Base-by-base conservation (phyloP, 2,888 invertebrate species). In the Metalampra italica region DNA sequence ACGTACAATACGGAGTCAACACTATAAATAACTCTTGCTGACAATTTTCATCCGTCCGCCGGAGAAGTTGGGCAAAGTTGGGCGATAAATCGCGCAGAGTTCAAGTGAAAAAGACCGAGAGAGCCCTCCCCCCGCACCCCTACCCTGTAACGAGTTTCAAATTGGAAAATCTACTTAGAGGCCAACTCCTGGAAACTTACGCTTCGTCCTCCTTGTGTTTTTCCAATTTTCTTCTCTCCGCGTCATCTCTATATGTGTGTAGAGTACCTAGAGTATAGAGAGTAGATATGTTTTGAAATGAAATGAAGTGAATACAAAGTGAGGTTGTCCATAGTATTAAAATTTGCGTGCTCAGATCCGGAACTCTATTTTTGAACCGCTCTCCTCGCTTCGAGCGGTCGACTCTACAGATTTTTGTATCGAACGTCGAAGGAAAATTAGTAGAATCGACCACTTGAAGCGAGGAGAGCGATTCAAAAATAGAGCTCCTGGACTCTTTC, bases 101-200 rank as follows among this genome's bases (percentile, higher is more conserved):
- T 66, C 78, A 79, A 84, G 82, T 83, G 82, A 84, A 84, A 70
- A 81, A 80, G 59, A 68, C 53, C 57, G 52, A 45, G 54, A 51
- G 53, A 55, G 53, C 60, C 47, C 56, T 15, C 39, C 14, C 15
- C 39, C 22, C 22, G 22, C n/a, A 55, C 53, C 60, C 47, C 56
- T 9, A 7, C 39, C 15, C 39, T 9, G 39, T 39, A 80, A 82
- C 78, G 79, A 82, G 77, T 79, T 81, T 75, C 70, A 80, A 82
- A 83, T 84, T 81, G 82, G 82, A 82, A 82, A 82, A 77, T 78
- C 75, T 78, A 79, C 79, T 78, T 75, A 69, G 68, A 68, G 57
- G 66, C 56, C 60, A 70, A 71, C 30, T 47, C 40, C 67, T 53
- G 49, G 34, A 46, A 43, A 53, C 51, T 57, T 59, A 43, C 43